Evolutionary conservation across 2,888 invertebrate species (phyloP).

Genomic region (Mythimna impura): DNA sequence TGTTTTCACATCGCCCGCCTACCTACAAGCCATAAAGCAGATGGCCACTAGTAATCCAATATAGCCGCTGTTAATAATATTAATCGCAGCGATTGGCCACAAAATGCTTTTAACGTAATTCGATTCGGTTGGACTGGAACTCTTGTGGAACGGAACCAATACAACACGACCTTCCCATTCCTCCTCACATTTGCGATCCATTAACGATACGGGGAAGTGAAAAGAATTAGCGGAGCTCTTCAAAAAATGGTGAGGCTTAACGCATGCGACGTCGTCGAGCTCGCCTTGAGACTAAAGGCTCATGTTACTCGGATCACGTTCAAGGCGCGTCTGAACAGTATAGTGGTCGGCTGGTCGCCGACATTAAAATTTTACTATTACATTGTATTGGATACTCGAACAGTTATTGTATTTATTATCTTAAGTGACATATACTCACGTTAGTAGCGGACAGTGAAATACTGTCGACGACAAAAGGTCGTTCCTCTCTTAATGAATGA

Average conservation of each 20-base stretch:
- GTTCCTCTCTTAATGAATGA: constrained; percentile 69
- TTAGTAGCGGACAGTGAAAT: constrained; percentile 57
- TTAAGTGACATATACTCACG: constrained; percentile 51
- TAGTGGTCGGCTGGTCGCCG: constrained; percentile 76
- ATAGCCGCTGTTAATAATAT: constrained; percentile 83
- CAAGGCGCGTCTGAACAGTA: constrained; percentile 84
- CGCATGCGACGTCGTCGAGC: constrained; percentile 80
- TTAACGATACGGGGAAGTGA: constrained; percentile 66
- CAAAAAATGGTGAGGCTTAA: constrained; percentile 76
- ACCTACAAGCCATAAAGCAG: constrained; percentile 66
- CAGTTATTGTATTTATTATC: constrained; percentile 64
- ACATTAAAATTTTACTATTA: constrained; percentile 76
- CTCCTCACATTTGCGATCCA: constrained; percentile 68
- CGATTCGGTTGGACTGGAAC: constrained; percentile 86
- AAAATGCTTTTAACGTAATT: constrained; percentile 89
- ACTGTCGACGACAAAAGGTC: constrained; percentile 60
- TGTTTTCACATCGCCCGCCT: constrained; percentile 56
- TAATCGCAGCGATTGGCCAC: constrained; percentile 87
- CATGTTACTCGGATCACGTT: constrained; percentile 89
- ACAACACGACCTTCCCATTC: constrained; percentile 74
- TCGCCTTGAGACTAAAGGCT: constrained; percentile 87
- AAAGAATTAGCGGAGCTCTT: constrained; percentile 77
- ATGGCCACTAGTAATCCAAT: constrained; percentile 82
- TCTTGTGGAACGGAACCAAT: constrained; percentile 83
- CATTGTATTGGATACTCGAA: constrained; percentile 70